These are phyloP conservation scores for Cartodere bifasciata DNA, from an alignment of 2,888 invertebrate genomes.

Conservation along the genomic window DNA sequence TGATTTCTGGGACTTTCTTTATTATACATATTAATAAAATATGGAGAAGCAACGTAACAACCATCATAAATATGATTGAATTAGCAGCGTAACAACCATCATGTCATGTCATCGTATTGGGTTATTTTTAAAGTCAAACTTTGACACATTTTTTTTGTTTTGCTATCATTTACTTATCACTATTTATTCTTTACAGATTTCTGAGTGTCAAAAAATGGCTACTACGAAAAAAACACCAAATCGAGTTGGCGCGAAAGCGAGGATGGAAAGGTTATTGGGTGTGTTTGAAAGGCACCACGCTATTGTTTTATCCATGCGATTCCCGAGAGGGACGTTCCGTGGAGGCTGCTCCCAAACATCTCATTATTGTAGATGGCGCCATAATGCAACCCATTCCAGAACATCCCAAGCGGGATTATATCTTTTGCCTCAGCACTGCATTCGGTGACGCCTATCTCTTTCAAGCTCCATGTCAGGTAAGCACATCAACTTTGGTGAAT, in stretches of 20 bases:
- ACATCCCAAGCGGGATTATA: constrained; percentile 93
- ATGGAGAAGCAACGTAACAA: too few species aligned
- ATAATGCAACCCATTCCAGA: constrained; percentile 99
- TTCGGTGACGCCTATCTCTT: constrained; percentile 97
- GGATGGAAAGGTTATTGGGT: constrained; percentile 99
- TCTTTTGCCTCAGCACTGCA: constrained; percentile 95
- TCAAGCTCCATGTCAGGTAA: constrained; percentile 77
- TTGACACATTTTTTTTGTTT: too few species aligned
- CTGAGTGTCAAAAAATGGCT: constrained; percentile 97
- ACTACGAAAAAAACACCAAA: constrained; percentile 89
- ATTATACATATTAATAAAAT: too few species aligned
- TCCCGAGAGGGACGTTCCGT: constrained; percentile 81
- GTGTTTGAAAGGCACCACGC: constrained; percentile 90
- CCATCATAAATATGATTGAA: too few species aligned
- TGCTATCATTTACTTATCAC: too few species aligned
- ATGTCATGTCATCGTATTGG: too few species aligned
- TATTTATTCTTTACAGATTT: constrained; percentile 52
- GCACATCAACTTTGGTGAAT: constrained; percentile 18
- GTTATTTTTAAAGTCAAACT: too few species aligned
- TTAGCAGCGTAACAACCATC: too few species aligned
- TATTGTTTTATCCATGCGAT: constrained; percentile 92
- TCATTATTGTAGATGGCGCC: constrained; percentile 91
- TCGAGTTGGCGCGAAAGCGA: constrained; percentile 87
- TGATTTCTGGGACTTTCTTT: too few species aligned
- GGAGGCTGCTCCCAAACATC: constrained; percentile 87